Conservation (phyloP, 1,140 invertebrate species). For the Amphibalanus amphitrite region DNA sequence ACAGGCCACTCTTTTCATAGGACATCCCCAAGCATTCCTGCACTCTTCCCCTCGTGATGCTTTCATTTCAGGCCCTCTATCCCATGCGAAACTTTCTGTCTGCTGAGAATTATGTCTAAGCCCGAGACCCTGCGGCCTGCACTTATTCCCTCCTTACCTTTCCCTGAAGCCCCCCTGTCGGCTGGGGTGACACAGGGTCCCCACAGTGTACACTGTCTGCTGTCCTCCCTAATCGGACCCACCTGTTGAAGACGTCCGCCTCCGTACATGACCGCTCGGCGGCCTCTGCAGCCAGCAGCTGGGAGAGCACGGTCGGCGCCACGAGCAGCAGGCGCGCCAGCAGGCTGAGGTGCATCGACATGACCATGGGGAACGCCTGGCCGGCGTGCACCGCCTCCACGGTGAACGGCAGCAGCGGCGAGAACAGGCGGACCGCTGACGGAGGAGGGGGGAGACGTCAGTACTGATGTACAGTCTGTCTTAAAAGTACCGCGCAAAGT, state of each 20-base stretch:
- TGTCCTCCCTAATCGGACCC: conserved; percentile 1
- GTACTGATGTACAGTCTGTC: neutral
- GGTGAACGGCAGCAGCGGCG: conserved; percentile 23
- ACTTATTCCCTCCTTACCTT: too few relatives aligned
- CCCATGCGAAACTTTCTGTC: too few relatives aligned
- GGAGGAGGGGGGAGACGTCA: neutral
- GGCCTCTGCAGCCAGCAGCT: conserved; percentile 26
- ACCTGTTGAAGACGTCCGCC: conserved; percentile 5
- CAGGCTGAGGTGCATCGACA: conserved; percentile 56
- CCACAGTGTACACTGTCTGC: too few relatives aligned
- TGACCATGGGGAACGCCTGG: conserved; percentile 48
- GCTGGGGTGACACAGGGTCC: too few relatives aligned
- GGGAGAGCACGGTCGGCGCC: conserved; percentile 49
- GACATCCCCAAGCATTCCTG: too few relatives aligned
- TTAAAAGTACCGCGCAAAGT: too few relatives aligned
- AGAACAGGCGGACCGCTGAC: conserved; percentile 26
- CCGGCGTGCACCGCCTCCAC: conserved; percentile 36
- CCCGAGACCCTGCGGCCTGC: too few relatives aligned
- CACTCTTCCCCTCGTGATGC: too few relatives aligned
- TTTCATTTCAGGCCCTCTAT: too few relatives aligned
- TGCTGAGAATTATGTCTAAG: too few relatives aligned
- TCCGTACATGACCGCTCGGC: neutral
- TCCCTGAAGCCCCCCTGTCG: too few relatives aligned
- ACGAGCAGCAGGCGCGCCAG: conserved; percentile 56
- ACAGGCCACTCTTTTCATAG: too few relatives aligned